Base-by-base conservation (phyloP, 92 coral and sea anemone species). In the Pocillopora grandis region DNA sequence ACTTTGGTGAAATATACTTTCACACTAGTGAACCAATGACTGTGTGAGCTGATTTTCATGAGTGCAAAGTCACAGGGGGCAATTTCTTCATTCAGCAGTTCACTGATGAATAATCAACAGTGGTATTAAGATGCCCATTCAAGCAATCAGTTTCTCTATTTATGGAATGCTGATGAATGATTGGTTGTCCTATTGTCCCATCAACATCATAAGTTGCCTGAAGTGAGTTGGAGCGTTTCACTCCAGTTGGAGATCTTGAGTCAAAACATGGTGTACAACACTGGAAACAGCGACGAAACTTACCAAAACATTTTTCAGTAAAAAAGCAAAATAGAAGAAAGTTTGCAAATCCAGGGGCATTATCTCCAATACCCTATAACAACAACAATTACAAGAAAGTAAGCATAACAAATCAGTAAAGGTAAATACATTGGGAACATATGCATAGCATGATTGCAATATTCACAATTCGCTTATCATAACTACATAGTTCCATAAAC, bases 291-390 rank as follows among this genome's bases (percentile, higher is more conserved):
- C 69, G 72, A 10, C 12, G 85, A 71, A 36, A 59, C 60, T 48
- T 31, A 20, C 85, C 78, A 81, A 81, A 64, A 65, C 58, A 83
- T 75, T 94, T 94, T 57, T 90, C 91, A 23, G 98, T 94, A 67
- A 92, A 89, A 78, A 94, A 78, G 69, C 94, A 94, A 83, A 90
- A 94, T 61, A 94, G 86, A 48, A 91, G 89, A 83, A 94, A 94
- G 70, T 94, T 90, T 64, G 92, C 89, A 78, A 94, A 96, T 20
- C 98, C 98, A 19, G 92, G 98, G 10, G 91, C 87, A 27, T 84
- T 84, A 80, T 96, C 98, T 21, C 98, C 98, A 71, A 96, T 91
- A 57, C 94, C 94, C 98, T 96, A 85, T 21, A 71, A 64, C 48
- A 36, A 18, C 58, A n/a, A 17, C 55, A 77, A 72, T 10, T 18